Conservation (phyloP, 2,888 invertebrate genomes). For the Drosophila hamatofila region DNA sequence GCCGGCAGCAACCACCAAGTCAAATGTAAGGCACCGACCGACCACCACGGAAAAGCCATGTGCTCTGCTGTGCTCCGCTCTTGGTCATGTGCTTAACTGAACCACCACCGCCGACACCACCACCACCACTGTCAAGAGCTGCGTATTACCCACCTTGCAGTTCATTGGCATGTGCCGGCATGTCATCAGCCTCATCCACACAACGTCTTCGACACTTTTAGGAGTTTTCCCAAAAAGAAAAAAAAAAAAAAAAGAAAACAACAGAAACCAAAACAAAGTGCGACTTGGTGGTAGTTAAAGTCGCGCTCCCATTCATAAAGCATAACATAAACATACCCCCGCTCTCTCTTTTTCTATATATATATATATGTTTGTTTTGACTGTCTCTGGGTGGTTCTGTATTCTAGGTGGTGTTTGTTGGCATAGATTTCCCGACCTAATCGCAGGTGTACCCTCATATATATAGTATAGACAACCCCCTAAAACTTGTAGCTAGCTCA, state of each 20-base stretch:
- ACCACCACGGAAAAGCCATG: constrained; percentile 44
- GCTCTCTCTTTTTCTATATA: constrained; percentile 19
- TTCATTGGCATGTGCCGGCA: constrained; percentile 78
- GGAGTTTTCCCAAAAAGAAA: constrained; percentile 74
- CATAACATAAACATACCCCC: constrained; percentile 75
- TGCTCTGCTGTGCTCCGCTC: constrained; percentile 55
- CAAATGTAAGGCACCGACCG: constrained; percentile 32
- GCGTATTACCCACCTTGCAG: constrained; percentile 48
- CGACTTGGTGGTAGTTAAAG: constrained; percentile 74
- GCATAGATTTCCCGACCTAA: constrained; percentile 59
- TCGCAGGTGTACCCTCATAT: constrained; percentile 48
- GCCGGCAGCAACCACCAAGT: constrained; percentile 53
- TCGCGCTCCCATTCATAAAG: constrained; percentile 77
- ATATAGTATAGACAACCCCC: constrained; percentile 55
- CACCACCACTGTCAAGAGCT: constrained; percentile 8
- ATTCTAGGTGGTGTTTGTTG: constrained; percentile 55
- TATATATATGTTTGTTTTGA: constrained; percentile 41
- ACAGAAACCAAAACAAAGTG: constrained; percentile 73
- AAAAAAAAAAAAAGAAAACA: constrained; percentile 55
- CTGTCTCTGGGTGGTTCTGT: constrained; percentile 30
- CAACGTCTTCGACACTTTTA: constrained; percentile 77
- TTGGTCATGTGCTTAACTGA: constrained; percentile 68
- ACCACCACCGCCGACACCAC: constrained; percentile 52
- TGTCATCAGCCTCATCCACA: constrained; percentile 73
- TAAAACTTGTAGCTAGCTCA: constrained; percentile 51